A percentile compares a stretch with the other conserved stretches of the same genome.
phyloP scores from a whole-genome alignment of 2,888 invertebrate genomes.

The Seladonia tumulorum region DNA sequence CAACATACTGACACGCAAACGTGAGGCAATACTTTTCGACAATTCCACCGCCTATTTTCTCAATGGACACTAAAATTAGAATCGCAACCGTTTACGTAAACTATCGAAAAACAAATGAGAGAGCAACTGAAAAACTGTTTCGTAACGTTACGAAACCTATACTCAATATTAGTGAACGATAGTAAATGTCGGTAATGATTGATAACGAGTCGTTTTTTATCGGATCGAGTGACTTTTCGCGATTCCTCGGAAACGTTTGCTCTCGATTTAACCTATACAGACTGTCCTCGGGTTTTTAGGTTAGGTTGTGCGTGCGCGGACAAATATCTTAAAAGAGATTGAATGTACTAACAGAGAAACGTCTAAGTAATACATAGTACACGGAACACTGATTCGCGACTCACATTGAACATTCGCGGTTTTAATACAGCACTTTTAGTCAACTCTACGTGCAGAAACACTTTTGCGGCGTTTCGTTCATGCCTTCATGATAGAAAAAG shows the following conservation, averaged over 20 bases:
- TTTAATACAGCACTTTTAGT: conserved; percentile 48
- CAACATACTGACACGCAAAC: neutral
- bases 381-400: conserved; percentile 63
- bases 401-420: conserved; percentile 58
- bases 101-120: neutral
- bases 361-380: conserved; percentile 82
- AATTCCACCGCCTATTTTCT: neutral
- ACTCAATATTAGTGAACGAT: neutral
- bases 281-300: conserved; percentile 4
- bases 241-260: neutral
- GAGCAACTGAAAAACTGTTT: conserved; percentile 14
- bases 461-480: conserved; percentile 51
- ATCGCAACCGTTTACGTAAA: neutral
- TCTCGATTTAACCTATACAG: conserved; percentile 9
- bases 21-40: neutral
- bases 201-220: neutral
- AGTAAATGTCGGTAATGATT: neutral
- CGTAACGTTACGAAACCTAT: conserved; percentile 4
- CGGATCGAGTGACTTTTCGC: neutral
- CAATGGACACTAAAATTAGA: neutral
- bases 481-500: conserved; percentile 30
- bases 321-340: conserved; percentile 50
- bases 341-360: conserved; percentile 82
- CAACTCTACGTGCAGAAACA: conserved; percentile 14
- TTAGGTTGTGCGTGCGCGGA: conserved; percentile 49